These are phyloP conservation scores for Ophiodon elongatus DNA, from an alignment of 2,113 vertebrate species.

Conservation along the genomic window DNA sequence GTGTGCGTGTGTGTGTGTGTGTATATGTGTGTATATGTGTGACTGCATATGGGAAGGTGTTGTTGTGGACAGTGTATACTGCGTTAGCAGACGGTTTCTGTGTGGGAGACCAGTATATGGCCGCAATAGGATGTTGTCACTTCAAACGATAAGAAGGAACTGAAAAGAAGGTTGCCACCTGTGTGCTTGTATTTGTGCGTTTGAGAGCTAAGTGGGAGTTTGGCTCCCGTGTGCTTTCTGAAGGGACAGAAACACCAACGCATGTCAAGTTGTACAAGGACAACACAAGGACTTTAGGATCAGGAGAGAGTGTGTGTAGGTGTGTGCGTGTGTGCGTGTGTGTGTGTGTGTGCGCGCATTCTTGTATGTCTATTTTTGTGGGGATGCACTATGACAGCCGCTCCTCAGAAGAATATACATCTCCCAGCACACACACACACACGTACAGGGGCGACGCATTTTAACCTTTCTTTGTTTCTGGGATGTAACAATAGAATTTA, in stretches of 20 bases:
- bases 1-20: background rate
- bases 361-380: background rate
- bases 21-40: slow-evolving; percentile 6
- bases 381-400: background rate
- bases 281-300: slow-evolving; percentile 15
- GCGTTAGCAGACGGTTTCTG: slow-evolving; percentile 14
- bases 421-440: background rate
- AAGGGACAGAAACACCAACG: slow-evolving; percentile 35
- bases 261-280: slow-evolving; percentile 42
- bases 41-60: slow-evolving; percentile 17
- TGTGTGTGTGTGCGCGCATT: background rate
- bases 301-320: slow-evolving; percentile 19
- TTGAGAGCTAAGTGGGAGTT: slow-evolving; percentile 40
- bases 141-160: slow-evolving; percentile 26
- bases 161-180: slow-evolving; percentile 19
- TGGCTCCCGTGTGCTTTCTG: slow-evolving; percentile 33
- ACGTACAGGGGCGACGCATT: background rate
- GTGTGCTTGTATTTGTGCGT: slow-evolving; percentile 15
- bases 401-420: background rate
- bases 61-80: no score
- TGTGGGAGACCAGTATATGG: slow-evolving; percentile 27
- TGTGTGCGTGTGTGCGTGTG: background rate
- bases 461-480: background rate
- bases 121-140: slow-evolving; percentile 32
- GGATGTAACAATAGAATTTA: background rate